Conservation (phyloP, 2,797 vertebrate genomes). For the Dryobates pubescens region DNA sequence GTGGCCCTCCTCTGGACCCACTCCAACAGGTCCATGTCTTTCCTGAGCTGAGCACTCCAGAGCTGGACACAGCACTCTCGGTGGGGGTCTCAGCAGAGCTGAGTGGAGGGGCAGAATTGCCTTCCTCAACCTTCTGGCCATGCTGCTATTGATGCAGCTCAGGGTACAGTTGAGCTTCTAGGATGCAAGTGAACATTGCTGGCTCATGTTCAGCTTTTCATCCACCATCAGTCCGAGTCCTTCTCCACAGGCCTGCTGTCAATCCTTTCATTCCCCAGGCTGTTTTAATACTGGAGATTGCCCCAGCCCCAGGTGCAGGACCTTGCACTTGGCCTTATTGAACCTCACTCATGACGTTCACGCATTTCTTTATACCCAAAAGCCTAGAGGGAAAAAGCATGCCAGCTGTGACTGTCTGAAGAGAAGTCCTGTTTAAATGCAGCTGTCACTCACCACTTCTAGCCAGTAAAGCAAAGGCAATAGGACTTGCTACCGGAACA, state of each 20-base stretch:
- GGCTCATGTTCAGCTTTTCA: background rate
- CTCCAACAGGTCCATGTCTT: too few species aligned
- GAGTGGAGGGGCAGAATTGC: background rate
- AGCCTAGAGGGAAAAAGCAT: background rate
- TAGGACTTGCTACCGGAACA: background rate
- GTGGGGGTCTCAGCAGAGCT: background rate
- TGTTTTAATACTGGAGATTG: background rate
- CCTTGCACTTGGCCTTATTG: background rate
- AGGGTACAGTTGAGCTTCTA: background rate
- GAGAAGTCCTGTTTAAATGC: conserved; percentile 1
- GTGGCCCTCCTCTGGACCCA: background rate
- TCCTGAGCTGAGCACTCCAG: background rate
- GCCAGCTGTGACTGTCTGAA: background rate
- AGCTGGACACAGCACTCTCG: background rate
- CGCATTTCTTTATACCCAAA: background rate
- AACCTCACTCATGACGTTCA: background rate
- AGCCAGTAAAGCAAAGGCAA: background rate
- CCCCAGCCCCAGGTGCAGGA: background rate
- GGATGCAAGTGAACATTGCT: background rate
- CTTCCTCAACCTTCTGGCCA: background rate
- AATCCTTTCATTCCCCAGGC: background rate
- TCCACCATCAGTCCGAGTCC: background rate
- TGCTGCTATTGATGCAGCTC: background rate
- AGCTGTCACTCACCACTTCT: background rate
- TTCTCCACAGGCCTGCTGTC: background rate